A percentile compares a stretch with the other conserved stretches of the same genome.
These are phyloP conservation scores for Morone saxatilis DNA, from an alignment of 2,113 vertebrate species.

Conservation along the genomic window DNA sequence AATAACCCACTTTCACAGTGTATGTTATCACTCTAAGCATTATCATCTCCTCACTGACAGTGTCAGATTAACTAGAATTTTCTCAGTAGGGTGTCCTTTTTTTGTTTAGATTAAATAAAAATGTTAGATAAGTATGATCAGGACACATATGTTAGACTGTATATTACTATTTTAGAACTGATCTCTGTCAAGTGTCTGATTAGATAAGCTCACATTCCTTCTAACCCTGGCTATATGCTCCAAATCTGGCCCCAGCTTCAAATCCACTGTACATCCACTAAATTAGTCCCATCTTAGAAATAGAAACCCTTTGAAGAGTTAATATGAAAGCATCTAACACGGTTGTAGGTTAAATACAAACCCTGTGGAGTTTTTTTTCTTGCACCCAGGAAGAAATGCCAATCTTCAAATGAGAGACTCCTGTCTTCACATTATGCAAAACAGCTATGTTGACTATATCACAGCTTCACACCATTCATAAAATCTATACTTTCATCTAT, in stretches of 20 bases:
- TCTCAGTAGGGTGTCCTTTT: neutral
- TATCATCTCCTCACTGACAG: neutral
- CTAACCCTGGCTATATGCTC: neutral
- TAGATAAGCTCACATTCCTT: slow-evolving; percentile 19
- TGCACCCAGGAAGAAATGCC: slow-evolving; percentile 37
- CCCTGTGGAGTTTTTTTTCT: slow-evolving; percentile 10
- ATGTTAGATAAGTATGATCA: neutral
- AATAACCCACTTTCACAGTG: neutral
- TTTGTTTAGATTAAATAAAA: neutral
- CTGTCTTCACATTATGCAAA: slow-evolving; percentile 28
- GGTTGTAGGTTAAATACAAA: slow-evolving; percentile 40
- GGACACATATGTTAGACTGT: neutral
- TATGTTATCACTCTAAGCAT: neutral
- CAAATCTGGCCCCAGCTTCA: slow-evolving; percentile 20
- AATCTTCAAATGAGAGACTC: slow-evolving; percentile 43
- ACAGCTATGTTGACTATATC: neutral
- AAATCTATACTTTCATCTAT: slow-evolving; percentile 20
- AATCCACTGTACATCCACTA: slow-evolving; percentile 30
- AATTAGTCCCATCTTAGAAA: slow-evolving; percentile 46
- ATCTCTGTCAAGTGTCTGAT: slow-evolving; percentile 26
- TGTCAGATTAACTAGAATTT: neutral
- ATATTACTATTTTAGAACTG: slow-evolving; percentile 18
- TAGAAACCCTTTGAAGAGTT: slow-evolving; percentile 46
- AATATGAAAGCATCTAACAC: slow-evolving; percentile 37
- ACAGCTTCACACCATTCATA: slow-evolving; percentile 44